These are phyloP conservation scores for Fregata magnificens DNA, from an alignment of 2,113 vertebrate species.

Conservation along the genomic window DNA sequence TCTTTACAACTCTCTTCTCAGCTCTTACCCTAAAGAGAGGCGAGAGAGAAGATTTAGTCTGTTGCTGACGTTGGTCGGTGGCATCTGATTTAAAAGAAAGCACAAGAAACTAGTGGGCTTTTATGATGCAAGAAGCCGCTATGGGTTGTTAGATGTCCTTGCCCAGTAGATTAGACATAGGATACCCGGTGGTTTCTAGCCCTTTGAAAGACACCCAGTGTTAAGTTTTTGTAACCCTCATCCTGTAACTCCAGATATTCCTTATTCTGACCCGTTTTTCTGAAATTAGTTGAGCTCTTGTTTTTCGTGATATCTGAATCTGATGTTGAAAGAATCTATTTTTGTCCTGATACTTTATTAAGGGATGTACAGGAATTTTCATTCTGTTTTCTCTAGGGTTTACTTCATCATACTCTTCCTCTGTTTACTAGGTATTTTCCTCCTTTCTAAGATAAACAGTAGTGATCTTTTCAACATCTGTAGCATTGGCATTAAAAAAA, in stretches of 20 bases:
- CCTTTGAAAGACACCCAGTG: background rate
- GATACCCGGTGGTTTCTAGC: background rate
- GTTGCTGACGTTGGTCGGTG: background rate
- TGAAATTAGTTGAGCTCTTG: background rate
- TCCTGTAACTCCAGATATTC: background rate
- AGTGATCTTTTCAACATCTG: background rate
- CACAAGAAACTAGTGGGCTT: background rate
- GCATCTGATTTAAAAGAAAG: background rate
- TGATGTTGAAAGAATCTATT: background rate
- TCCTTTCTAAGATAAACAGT: background rate
- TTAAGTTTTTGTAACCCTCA: background rate
- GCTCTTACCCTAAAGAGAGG: background rate
- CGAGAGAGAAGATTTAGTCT: too few species aligned
- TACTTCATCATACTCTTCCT: background rate
- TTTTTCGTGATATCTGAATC: background rate
- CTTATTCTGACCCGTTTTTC: background rate
- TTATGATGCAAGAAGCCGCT: background rate
- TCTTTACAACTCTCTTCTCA: background rate
- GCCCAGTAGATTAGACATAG: fast-evolving
- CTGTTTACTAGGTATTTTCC: background rate
- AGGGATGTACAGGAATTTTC: background rate
- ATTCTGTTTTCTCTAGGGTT: background rate
- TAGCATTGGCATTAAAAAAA: background rate
- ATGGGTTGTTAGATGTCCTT: background rate
- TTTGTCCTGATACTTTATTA: background rate